A percentile compares a stretch with the other conserved stretches of the same genome.
These are phyloP conservation scores for Urechis unicinctus DNA, from an alignment of 2,888 invertebrate species.

Conservation along the genomic window DNA sequence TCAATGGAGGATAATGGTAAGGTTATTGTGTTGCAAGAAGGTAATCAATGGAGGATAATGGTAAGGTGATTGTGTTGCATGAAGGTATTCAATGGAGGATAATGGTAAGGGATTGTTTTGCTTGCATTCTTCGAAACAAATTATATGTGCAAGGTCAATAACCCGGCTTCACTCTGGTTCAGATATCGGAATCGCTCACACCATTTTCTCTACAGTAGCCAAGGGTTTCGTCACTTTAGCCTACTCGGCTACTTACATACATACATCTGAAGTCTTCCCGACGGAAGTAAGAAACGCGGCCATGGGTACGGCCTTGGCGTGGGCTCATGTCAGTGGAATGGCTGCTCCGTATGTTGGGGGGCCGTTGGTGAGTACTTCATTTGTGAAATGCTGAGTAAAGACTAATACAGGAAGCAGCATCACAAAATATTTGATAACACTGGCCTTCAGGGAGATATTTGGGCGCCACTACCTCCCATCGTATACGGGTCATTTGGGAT, in stretches of 20 bases:
- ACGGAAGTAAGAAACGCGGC: slow-evolving; percentile 15
- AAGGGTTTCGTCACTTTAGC: slow-evolving; percentile 10
- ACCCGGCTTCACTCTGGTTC: no score
- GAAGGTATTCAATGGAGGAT: no score
- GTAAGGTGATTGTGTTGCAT: no score
- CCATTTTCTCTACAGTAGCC: slow-evolving; percentile 10
- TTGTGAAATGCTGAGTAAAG: neutral
- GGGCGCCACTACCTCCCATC: slow-evolving; percentile 12
- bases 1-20: no score
- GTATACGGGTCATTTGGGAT: slow-evolving; percentile 10
- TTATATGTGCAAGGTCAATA: neutral
- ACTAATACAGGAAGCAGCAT: no score
- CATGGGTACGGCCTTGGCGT: slow-evolving; percentile 9
- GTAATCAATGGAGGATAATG: no score
- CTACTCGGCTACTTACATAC: slow-evolving; percentile 13
- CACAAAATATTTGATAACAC: neutral
- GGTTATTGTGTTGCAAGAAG: no score
- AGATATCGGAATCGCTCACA: neutral
- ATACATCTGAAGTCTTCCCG: slow-evolving; percentile 13
- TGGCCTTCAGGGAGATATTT: slow-evolving; percentile 2
- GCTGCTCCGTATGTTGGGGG: slow-evolving; percentile 13
- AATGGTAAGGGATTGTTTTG: no score
- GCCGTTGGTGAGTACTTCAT: slow-evolving; percentile 5
- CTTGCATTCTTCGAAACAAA: neutral
- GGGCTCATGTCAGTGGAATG: slow-evolving; percentile 12